Evolutionary conservation across 2,888 invertebrate species (phyloP).

Genomic region (Gerris lacustris): DNA sequence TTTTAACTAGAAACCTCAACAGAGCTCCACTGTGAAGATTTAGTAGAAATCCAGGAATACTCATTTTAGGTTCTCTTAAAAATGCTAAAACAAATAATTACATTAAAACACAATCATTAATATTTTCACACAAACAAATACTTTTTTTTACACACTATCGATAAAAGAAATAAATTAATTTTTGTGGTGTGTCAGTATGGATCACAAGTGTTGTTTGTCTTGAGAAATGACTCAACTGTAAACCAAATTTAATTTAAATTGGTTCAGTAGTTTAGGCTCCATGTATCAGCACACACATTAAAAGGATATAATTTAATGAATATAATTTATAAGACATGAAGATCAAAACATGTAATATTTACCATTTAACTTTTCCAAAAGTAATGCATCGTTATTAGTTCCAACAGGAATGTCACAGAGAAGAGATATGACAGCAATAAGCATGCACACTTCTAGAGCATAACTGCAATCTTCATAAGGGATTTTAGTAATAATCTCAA

Average conservation of each 20-base stretch:
- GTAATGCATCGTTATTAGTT: not conserved
- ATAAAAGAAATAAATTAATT: too few relatives aligned
- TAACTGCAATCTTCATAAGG: constrained; percentile 7
- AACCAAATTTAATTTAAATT: too few relatives aligned
- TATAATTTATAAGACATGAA: not conserved
- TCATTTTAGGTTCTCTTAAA: not conserved
- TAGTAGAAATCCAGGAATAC: not conserved
- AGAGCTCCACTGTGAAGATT: constrained; percentile 7
- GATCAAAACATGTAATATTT: not conserved
- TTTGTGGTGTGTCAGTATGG: too few relatives aligned
- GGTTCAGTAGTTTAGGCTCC: too few relatives aligned
- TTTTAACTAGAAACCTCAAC: constrained; percentile 1
- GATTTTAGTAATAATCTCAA: not conserved
- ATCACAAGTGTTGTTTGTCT: too few relatives aligned
- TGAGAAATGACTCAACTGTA: too few relatives aligned
- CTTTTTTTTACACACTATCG: too few relatives aligned
- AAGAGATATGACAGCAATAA: not conserved
- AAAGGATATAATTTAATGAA: too few relatives aligned
- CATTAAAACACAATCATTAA: too few relatives aligned
- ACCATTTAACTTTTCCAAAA: not conserved
- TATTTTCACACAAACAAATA: too few relatives aligned
- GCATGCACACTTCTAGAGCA: not conserved
- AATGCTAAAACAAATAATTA: not conserved
- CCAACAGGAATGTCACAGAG: constrained; percentile 8
- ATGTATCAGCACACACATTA: too few relatives aligned